Evolutionary conservation across 2,113 vertebrate species (phyloP).

Genomic region (Cervus canadensis): DNA sequence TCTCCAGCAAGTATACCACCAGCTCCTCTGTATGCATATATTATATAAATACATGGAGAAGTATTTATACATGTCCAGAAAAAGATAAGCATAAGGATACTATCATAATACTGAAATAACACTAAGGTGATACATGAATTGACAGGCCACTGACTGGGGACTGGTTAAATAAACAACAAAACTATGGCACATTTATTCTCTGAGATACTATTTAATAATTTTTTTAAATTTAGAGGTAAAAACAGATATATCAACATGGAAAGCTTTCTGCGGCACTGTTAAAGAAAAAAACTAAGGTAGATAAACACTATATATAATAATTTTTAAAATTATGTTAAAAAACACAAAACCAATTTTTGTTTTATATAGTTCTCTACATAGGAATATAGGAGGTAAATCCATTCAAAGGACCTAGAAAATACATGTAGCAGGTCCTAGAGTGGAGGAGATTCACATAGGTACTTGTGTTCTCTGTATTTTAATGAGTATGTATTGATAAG

Average conservation of each 20-base stretch:
- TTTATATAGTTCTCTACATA: neutral
- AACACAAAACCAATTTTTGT: neutral
- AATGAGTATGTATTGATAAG: neutral
- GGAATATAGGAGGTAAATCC: neutral
- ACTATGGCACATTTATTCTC: neutral
- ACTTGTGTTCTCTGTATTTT: neutral
- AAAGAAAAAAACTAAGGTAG: neutral
- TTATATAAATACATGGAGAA: neutral
- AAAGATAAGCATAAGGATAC: neutral
- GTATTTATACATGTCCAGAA: neutral
- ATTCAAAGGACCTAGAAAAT: neutral
- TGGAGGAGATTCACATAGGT: neutral
- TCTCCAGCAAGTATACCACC: neutral
- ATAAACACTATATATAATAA: neutral
- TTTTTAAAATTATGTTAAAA: neutral
- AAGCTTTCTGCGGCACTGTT: neutral
- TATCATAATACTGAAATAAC: neutral
- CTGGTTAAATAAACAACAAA: neutral
- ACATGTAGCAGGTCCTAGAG: rapidly evolving
- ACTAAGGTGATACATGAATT: neutral
- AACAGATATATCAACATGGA: neutral
- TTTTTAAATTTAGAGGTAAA: neutral
- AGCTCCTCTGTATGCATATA: neutral
- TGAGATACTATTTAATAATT: neutral
- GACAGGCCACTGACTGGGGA: neutral